Evolutionary conservation across 2,797 vertebrate species (phyloP), one percentile per base, ranked within the genome.

Genomic region (Acanthopagrus latus): DNA sequence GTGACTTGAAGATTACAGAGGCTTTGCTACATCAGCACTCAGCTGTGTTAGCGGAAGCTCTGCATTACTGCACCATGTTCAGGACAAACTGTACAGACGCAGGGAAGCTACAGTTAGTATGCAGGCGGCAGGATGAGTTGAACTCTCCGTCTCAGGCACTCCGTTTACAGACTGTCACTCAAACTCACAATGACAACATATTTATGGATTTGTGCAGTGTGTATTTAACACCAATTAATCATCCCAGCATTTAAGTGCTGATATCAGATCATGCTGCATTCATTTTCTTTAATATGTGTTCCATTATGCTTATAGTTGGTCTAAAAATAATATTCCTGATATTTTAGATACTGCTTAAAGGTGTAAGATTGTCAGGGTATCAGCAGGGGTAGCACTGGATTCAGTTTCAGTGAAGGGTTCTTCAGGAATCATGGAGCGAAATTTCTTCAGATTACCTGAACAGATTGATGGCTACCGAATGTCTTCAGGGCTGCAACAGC

Each of bases 1-100:
- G 59, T 73, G 72, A 71, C 48, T 76, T 11, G 25, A 55, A 74
- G 71, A 79, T 84, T 65, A 83, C 75, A n/a, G 29, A 75, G 84
- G 74, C 82, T 91, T 80, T 80, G 64, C 78, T 76, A 59, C 56
- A n/a, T 78, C 56, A 63, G 55, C 38, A 5, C 52, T 62, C 12
- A 11, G 76, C 68, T 50, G 70, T 83, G 76, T 86, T 77, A 75
- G 65, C 20, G 47, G 71, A 81, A 78, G 60, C 74, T 21, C 60
- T 72, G 76, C 71, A 78, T 82, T 76, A 79, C 58, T 62, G 76
- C 65, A 62, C 57, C 14, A 0, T 54, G 57, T 60, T 77, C 66
- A 75, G 59, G 48, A 81, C 55, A 84, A 5, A 69, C 44, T 55
- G 62, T 80, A 64, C 64, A 78, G 64, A 74, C 48, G 27, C 58